These are phyloP conservation scores for Molossus molossus DNA, from an alignment of 2,797 vertebrate genomes.

Conservation along the genomic window DNA sequence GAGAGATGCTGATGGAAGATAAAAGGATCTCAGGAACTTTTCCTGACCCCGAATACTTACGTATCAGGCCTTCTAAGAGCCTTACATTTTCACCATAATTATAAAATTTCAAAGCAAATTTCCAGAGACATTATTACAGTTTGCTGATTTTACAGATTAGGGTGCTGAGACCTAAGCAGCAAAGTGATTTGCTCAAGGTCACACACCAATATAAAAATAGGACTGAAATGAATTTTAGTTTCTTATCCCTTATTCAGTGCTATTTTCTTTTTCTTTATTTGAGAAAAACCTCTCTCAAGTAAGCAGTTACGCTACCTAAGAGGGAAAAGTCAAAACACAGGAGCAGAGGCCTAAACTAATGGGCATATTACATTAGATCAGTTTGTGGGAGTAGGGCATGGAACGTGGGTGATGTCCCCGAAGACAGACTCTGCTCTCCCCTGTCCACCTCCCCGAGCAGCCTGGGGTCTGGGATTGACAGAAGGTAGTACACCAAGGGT, in stretches of 20 bases:
- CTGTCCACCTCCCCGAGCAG: neutral
- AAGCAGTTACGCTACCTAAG: neutral
- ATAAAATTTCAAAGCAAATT: constrained; percentile 37
- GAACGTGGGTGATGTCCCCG: too few relatives aligned
- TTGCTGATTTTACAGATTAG: constrained; percentile 20
- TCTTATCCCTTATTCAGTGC: neutral
- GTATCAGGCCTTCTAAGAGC: neutral
- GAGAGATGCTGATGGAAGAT: neutral
- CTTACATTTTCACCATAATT: constrained; percentile 51
- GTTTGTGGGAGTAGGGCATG: neutral
- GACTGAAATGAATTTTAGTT: neutral
- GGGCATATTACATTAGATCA: neutral
- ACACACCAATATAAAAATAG: neutral
- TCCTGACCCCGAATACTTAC: neutral
- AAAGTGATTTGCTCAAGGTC: neutral
- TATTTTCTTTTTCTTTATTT: constrained; percentile 35
- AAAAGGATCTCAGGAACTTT: neutral
- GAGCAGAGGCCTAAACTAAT: neutral
- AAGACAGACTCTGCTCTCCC: neutral
- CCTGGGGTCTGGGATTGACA: accelerated
- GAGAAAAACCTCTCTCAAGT: neutral
- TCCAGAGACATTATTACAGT: constrained; percentile 14
- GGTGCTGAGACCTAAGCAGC: neutral
- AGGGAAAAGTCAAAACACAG: neutral
- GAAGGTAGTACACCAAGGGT: neutral